Base-by-base conservation (phyloP, 2,113 vertebrate species). In the Neofelis nebulosa region DNA sequence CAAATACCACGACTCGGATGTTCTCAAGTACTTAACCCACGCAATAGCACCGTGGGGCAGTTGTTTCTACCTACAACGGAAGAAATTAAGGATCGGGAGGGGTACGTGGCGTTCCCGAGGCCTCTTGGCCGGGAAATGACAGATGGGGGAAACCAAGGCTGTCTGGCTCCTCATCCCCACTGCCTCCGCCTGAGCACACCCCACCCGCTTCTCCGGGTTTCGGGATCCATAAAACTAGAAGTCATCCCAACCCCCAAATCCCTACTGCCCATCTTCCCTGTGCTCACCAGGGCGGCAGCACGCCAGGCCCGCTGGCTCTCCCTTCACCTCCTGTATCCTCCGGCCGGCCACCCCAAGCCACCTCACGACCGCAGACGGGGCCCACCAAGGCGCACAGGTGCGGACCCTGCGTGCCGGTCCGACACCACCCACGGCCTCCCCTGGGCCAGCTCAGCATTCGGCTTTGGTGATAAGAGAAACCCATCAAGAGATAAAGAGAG, bases 61-160 rank as follows among this genome's bases (percentile, higher is more conserved):
- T 48, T 84, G 79, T 66, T 92, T 63, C 52, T 55, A 89, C 27
- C 13, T 63, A 36, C 29, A 91, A 84, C 7, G 74, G 82, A 68
- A 95, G 90, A 89, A 86, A 97, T 7, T 38, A 18, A 91, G 7
- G 25, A 55, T 88, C 50, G n/a, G 23, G 7, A 84, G 94, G 55
- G 21, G 91, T 97, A 92, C 78, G n/a, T 88, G 74, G 94, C 38
- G 55, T 76, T 92, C 48, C 74, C 79, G 87, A 96, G 83, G 61
- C 41, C 83, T 36, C 52, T 29, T 57, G 93, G 63, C 50, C 66
- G 95, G 55, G 29, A 79, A 61, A 29, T 23, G 33, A 41, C 27
- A 69, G 57, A 36, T 66, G 2, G 19, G 14, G 65, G 14, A 69
- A 83, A 52, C 29, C 12, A 15, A 2, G 6, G 45, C 73, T 78